A percentile compares a stretch with the other conserved stretches of the same genome.
Evolutionary conservation across 2,113 vertebrate species (phyloP).

Genomic region (Diadophis punctatus): DNA sequence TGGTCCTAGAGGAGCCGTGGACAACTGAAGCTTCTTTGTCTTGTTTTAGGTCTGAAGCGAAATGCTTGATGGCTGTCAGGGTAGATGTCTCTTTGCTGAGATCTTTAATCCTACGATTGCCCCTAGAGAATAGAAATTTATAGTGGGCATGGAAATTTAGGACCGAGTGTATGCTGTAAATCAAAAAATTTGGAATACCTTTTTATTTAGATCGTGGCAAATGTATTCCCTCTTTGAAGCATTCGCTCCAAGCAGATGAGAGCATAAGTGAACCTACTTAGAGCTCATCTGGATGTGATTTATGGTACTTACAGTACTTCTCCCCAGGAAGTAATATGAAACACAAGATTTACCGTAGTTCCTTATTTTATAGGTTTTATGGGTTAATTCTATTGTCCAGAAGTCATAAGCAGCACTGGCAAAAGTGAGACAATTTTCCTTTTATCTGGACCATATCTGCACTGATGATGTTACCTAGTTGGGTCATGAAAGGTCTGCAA

Average conservation of each 20-base stretch:
- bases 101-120: neutral
- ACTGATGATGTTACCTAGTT: too few species aligned
- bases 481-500: too few species aligned
- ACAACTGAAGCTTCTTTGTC: neutral
- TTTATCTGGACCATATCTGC: neutral
- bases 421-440: neutral
- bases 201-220: neutral
- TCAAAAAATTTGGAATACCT: neutral
- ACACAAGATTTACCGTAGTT: neutral
- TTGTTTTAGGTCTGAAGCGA: neutral
- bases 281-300: neutral
- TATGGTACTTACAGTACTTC: too few species aligned
- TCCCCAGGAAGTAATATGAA: neutral
- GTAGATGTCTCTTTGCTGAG: neutral
- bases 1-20: neutral
- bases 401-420: neutral
- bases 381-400: neutral
- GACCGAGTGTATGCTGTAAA: fast-evolving
- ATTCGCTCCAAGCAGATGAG: neutral
- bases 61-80: neutral
- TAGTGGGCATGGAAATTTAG: neutral
- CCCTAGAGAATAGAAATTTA: neutral
- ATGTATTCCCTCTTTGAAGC: neutral
- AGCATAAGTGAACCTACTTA: neutral
- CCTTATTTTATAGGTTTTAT: neutral